phyloP scores from a whole-genome alignment of 2,113 vertebrate genomes.

The Brevimyrus niger region DNA sequence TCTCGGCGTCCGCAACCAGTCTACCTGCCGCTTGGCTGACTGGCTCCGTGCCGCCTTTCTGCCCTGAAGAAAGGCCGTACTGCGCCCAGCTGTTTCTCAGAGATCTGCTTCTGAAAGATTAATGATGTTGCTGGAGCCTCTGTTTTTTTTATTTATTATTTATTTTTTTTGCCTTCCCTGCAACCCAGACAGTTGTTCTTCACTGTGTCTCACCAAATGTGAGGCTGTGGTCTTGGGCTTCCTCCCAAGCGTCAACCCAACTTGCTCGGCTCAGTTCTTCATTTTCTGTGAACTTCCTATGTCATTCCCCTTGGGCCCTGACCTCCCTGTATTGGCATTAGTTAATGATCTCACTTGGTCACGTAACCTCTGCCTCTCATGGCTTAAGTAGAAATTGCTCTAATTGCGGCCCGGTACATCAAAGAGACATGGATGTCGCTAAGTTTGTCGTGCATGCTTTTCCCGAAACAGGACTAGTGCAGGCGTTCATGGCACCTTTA shows the following conservation, averaged over 20 bases:
- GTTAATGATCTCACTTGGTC: neutral
- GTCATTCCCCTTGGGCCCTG: neutral
- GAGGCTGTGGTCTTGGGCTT: neutral
- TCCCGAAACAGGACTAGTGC: neutral
- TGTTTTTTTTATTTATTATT: neutral
- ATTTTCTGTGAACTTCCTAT: neutral
- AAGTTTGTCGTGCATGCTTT: neutral
- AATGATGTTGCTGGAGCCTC: constrained; percentile 1
- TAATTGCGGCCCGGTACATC: neutral
- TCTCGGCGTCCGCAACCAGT: neutral
- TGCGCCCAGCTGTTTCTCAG: neutral
- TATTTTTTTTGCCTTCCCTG: neutral
- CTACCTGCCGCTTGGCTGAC: neutral
- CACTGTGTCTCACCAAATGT: neutral
- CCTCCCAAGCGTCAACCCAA: neutral
- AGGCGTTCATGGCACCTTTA: neutral
- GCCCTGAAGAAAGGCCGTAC: neutral
- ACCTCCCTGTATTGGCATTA: neutral
- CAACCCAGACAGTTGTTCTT: neutral
- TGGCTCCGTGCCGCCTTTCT: neutral
- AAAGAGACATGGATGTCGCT: neutral
- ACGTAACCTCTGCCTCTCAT: neutral
- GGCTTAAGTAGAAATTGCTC: neutral
- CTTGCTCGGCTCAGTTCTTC: neutral
- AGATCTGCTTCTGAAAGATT: constrained; percentile 5